phyloP scores from a whole-genome alignment of 2,113 vertebrate species.

The Poeciliopsis retropinna region DNA sequence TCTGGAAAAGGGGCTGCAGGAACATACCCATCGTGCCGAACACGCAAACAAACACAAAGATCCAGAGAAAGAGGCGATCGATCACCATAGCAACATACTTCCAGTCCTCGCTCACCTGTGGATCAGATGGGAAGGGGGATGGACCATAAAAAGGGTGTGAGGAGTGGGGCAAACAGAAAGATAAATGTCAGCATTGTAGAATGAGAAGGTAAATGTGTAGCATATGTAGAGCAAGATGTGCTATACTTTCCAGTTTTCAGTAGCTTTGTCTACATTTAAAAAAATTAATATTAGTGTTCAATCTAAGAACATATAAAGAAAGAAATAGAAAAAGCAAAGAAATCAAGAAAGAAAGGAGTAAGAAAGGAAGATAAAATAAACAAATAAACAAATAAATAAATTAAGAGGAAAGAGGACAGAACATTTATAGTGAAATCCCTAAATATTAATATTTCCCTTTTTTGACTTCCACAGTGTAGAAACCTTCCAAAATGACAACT shows the following conservation, averaged over 20 bases:
- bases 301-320: neutral
- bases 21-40: constrained; percentile 96
- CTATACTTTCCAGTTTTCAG: too few species aligned
- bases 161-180: constrained; percentile 24
- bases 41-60: constrained; percentile 95
- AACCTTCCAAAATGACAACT: neutral
- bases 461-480: neutral
- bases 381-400: too few species aligned
- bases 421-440: neutral
- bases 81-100: constrained; percentile 99
- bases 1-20: constrained; percentile 95
- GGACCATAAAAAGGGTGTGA: neutral
- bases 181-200: constrained; percentile 27
- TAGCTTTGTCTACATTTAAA: too few species aligned
- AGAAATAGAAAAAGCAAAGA: neutral
- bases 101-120: constrained; percentile 97
- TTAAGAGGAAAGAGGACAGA: neutral
- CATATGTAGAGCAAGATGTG: neutral
- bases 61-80: constrained; percentile 96
- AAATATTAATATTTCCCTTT: neutral
- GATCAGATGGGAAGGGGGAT: constrained; percentile 7
- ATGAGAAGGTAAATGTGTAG: neutral
- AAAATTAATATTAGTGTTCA: too few species aligned
- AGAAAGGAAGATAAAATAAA: too few species aligned
- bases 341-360: neutral